Conservation (phyloP, 2,797 vertebrate genomes). For the Agapornis canus region DNA sequence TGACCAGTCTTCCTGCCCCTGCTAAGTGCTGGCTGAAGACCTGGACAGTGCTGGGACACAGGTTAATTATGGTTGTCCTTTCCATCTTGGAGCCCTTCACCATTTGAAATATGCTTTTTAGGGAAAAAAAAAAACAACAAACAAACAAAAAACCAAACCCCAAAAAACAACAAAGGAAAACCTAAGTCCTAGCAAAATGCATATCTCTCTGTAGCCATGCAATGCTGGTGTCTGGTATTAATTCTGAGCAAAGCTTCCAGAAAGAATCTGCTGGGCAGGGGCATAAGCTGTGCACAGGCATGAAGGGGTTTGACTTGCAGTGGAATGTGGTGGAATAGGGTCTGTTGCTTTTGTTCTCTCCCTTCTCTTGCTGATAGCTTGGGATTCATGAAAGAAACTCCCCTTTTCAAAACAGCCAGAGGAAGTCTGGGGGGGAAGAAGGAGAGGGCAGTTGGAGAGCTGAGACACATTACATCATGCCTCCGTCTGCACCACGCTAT, state of each 20-base stretch:
- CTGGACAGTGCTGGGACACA: not conserved
- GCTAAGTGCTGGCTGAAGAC: not conserved
- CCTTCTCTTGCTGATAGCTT: not conserved
- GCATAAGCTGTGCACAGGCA: not conserved
- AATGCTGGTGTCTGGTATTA: not conserved
- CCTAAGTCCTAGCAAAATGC: not conserved
- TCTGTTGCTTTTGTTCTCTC: not conserved
- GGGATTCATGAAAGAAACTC: not conserved
- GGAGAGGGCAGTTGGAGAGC: not conserved
- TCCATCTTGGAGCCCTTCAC: not conserved
- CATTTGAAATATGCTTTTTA: not conserved
- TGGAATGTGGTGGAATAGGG: not conserved
- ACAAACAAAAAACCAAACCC: no score
- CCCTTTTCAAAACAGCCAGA: not conserved
- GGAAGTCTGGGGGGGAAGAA: not conserved
- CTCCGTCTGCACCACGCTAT: fast-evolving
- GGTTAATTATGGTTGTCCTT: not conserved
- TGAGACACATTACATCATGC: fast-evolving
- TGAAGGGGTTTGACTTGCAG: not conserved
- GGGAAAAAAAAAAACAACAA: not conserved
- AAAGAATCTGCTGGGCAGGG: not conserved
- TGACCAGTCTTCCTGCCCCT: not conserved
- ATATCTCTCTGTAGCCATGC: not conserved
- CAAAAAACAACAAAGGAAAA: not conserved
- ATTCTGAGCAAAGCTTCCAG: not conserved